phyloP scores from a whole-genome alignment of 1,140 invertebrate genomes.

The Ceratina calcarata region DNA sequence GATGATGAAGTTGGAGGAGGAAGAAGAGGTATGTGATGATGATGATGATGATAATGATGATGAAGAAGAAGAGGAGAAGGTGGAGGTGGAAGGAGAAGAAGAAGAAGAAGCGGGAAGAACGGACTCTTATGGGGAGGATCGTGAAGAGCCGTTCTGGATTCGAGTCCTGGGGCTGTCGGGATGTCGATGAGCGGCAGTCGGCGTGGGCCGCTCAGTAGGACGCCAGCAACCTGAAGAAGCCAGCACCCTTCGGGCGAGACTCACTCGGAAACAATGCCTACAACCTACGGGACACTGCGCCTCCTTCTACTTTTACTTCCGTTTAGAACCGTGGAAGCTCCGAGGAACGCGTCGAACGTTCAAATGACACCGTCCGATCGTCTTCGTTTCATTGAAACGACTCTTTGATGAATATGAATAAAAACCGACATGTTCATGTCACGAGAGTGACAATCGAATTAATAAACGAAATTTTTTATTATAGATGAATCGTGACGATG shows the following conservation, averaged over 20 bases:
- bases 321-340: constrained; percentile 35
- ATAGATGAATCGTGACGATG: no score
- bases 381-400: no score
- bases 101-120: constrained; percentile 28
- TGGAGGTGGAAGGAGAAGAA: background rate
- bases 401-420: no score
- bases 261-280: constrained; percentile 71
- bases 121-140: constrained; percentile 50
- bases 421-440: no score
- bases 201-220: constrained; percentile 79
- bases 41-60: background rate
- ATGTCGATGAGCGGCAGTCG: constrained; percentile 76
- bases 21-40: constrained; percentile 28
- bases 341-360: constrained; percentile 28
- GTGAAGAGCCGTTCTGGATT: constrained; percentile 62
- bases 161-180: constrained; percentile 73
- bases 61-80: background rate
- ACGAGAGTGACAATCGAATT: no score
- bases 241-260: constrained; percentile 73
- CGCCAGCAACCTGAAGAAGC: constrained; percentile 79
- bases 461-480: no score
- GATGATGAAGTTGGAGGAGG: constrained; percentile 16
- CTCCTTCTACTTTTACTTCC: constrained; percentile 60
- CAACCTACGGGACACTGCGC: constrained; percentile 64
- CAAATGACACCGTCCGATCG: constrained; percentile 13